Evolutionary conservation across 2,113 vertebrate genomes (phyloP), one percentile per base, ranked within the genome.

Genomic region (Crotalus viridis): DNA sequence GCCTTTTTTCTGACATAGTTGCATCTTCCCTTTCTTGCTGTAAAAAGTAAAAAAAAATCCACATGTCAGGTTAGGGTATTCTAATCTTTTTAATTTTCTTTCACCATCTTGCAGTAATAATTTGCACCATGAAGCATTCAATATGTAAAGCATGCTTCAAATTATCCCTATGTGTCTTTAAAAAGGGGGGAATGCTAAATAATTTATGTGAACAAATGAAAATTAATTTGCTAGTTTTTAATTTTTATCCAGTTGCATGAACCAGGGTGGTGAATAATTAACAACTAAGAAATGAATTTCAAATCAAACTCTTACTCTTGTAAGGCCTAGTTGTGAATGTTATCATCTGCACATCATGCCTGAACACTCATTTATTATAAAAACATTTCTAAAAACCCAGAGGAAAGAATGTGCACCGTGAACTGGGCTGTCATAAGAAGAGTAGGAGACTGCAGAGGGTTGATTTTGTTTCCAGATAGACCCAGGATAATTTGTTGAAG

Each of bases 401-500:
- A 97, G 97, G 95, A 97, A 97, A 97, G 89, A 95, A 61, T 90
- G 91, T 95, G 97, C 96, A 94, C 87, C 94, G 92, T 43, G 94
- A 97, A 95, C 93, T 94, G 94, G 94, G 95, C 97, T 97, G 95
- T 96, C 98, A 98, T 97, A 96, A 98, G 97, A 98, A 96, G 89
- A 97, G 92, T 95, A 69, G 94, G 96, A 96, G 96, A 94, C 97
- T 97, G 96, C 3, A 88, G 97, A 96, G 97, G 91, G 90, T 97
- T 96, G 93, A 94, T 95, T 89, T 90, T 96, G 94, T 97, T 97
- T 98, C 97, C 95, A 94, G 90, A 93, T 59, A 96, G 97, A 96
- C 96, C 96, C 81, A 89, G 93, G 96, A 97, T 97, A 97, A 96
- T 98, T 98, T 97, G 96, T 98, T 97, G 97, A 96, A 97, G 97